Percentiles rank a stretch among this genome's conserved stretches.
These are phyloP conservation scores for Gobiocypris rarus DNA, from an alignment of 2,113 vertebrate species.

Conservation along the genomic window DNA sequence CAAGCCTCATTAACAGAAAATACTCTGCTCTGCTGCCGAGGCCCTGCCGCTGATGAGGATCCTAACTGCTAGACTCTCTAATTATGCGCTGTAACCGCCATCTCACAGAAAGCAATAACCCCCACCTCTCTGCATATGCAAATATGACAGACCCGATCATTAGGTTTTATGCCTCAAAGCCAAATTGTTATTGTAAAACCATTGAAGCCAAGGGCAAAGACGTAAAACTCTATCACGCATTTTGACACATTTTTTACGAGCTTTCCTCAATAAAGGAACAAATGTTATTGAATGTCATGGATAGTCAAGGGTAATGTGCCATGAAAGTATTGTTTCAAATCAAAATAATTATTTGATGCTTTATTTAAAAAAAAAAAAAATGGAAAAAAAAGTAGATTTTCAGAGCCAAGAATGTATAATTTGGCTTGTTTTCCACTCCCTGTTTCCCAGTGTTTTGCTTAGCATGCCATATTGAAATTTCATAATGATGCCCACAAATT, in stretches of 20 bases:
- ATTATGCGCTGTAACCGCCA: slow-evolving; percentile 73
- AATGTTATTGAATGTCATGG: slow-evolving; percentile 72
- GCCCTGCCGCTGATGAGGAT: slow-evolving; percentile 67
- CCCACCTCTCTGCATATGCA: slow-evolving; percentile 75
- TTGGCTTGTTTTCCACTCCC: slow-evolving; percentile 7
- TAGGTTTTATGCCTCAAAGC: slow-evolving; percentile 77
- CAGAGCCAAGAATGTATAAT: slow-evolving; percentile 21
- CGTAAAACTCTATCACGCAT: slow-evolving; percentile 60
- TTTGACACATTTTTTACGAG: slow-evolving; percentile 69
- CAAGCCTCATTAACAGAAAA: slow-evolving; percentile 78
- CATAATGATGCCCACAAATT: slow-evolving; percentile 26
- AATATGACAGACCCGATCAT: slow-evolving; percentile 80
- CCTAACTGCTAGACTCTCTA: slow-evolving; percentile 72
- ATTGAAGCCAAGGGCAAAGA: slow-evolving; percentile 72
- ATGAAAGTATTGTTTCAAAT: slow-evolving; percentile 68
- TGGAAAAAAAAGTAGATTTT: neutral
- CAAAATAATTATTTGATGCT: slow-evolving; percentile 56
- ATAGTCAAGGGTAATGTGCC: slow-evolving; percentile 69
- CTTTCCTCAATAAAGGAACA: slow-evolving; percentile 64
- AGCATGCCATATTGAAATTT: slow-evolving; percentile 35
- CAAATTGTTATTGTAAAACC: slow-evolving; percentile 78
- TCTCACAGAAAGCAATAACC: slow-evolving; percentile 71
- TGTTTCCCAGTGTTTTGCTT: slow-evolving; percentile 38
- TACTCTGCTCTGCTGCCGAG: slow-evolving; percentile 62
- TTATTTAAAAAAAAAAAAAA: neutral